Evolutionary conservation across 2,888 invertebrate genomes (phyloP), one percentile per base, ranked within the genome.

Genomic region (Erynnis tages): DNA sequence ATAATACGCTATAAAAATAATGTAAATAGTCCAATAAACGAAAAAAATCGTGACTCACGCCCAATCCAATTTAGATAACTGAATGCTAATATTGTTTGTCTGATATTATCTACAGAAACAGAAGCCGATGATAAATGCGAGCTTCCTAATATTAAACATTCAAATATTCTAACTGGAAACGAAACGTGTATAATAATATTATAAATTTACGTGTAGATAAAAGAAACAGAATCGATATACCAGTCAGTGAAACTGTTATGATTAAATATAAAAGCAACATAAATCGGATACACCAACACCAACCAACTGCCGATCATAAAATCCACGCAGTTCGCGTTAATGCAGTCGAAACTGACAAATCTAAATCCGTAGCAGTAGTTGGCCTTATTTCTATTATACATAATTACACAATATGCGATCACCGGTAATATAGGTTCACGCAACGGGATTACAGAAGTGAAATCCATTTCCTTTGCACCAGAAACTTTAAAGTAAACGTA

Each of bases 1-100:
- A 82, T 61, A 64, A 64, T 34, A 55, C 37, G 55, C 62, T 62
- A 54, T 55, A 65, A 70, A 70, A 66, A 59, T 65, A 59, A 59
- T 55, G 45, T 66, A 32, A 58, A 56, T 35, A 37, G 29, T 32
- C 30, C 44, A 13, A n/a, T 47, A 21, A 47, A 49, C 10, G 19
- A 53, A 40, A 47, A 41, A 43, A n/a, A 11, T 8, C 10, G 14
- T 40, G 54, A 30, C 8, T 17, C n/a, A 1, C n/a, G n/a, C 4
- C 21, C 11, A 37, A 19, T 37, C 37, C 4, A 19, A 37, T 37
- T n/a, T 6, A 17, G 6, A 35, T 19, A 16, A 19, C 17, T 10
- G 25, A 25, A 27, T 19, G 5, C n/a, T 19, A 35, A 19, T n/a
- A 27, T 27, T 27, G 10, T 27, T 27, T n/a, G 10, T 27, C 3